These are phyloP conservation scores for Thumatha senex DNA, from an alignment of 2,888 invertebrate species.

Conservation along the genomic window DNA sequence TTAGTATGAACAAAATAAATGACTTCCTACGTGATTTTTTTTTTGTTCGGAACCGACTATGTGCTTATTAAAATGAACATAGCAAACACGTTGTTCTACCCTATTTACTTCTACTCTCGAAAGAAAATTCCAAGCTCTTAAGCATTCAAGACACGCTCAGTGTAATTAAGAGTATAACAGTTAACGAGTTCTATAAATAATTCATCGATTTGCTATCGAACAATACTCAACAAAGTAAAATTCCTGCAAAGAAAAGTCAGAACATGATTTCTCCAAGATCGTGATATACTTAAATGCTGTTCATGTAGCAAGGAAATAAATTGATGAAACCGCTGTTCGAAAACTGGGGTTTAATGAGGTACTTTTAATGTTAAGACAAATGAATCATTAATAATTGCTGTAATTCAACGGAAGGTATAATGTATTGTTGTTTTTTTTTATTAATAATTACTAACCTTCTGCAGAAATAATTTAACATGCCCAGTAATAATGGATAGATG, in stretches of 20 bases:
- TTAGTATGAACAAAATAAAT: too few relatives aligned
- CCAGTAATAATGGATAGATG: too few relatives aligned
- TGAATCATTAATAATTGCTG: too few relatives aligned
- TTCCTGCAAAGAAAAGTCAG: constrained; percentile 29
- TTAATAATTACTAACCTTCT: too few relatives aligned
- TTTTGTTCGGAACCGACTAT: too few relatives aligned
- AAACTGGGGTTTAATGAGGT: not conserved
- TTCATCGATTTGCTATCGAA: constrained; percentile 18
- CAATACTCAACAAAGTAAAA: constrained; percentile 11
- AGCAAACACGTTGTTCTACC: not conserved
- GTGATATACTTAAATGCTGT: constrained; percentile 8
- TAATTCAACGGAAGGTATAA: too few relatives aligned
- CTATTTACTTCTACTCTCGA: not conserved
- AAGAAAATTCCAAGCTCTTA: too few relatives aligned
- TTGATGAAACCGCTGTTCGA: not conserved
- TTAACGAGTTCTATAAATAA: constrained; percentile 15
- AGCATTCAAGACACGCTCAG: not conserved
- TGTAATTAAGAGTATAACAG: constrained; percentile 4
- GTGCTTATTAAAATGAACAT: not conserved
- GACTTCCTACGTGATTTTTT: too few relatives aligned
- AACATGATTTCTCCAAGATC: constrained; percentile 22
- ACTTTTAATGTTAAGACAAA: not conserved
- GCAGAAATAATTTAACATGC: too few relatives aligned
- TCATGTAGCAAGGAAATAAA: not conserved
- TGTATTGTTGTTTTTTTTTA: too few relatives aligned